Evolutionary conservation across 2,888 invertebrate species (phyloP).

Genomic region (Chrysolina americana): DNA sequence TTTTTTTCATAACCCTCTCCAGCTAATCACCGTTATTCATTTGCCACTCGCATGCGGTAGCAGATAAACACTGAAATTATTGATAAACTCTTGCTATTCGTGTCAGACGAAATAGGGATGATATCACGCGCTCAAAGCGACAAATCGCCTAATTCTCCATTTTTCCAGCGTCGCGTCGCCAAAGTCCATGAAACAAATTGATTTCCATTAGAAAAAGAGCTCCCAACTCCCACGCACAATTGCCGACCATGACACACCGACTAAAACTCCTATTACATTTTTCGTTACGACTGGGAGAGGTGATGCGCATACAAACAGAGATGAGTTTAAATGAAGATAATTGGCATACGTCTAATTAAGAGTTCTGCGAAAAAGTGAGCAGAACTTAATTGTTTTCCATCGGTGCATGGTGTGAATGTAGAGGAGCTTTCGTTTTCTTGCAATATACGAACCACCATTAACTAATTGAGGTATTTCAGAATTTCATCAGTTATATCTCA

Average conservation of each 20-base stretch:
- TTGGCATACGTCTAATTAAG: conserved; percentile 2
- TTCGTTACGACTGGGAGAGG: not conserved
- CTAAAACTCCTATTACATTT: conserved; percentile 5
- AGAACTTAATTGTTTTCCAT: not conserved
- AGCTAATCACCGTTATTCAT: too few species aligned
- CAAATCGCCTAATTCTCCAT: conserved; percentile 10
- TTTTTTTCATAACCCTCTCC: too few species aligned
- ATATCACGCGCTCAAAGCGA: conserved; percentile 3
- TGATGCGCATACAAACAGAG: conserved; percentile 4
- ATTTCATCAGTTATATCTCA: too few species aligned
- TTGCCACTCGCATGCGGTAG: not conserved
- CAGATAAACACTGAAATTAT: not conserved
- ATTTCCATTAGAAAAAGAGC: conserved; percentile 34
- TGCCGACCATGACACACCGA: conserved; percentile 19
- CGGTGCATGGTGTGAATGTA: not conserved
- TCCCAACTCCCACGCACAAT: conserved; percentile 34
- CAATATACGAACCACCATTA: not conserved
- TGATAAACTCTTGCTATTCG: not conserved
- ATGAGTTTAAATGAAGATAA: conserved; percentile 12
- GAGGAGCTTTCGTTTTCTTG: not conserved
- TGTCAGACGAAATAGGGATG: conserved; percentile 4
- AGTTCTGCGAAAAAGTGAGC: conserved; percentile 6
- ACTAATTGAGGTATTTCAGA: too few species aligned
- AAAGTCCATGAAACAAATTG: conserved; percentile 33
- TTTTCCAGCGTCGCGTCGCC: conserved; percentile 21